These are phyloP conservation scores for Steinernema scapterisci DNA, from an alignment of 2,888 invertebrate species.

Conservation along the genomic window DNA sequence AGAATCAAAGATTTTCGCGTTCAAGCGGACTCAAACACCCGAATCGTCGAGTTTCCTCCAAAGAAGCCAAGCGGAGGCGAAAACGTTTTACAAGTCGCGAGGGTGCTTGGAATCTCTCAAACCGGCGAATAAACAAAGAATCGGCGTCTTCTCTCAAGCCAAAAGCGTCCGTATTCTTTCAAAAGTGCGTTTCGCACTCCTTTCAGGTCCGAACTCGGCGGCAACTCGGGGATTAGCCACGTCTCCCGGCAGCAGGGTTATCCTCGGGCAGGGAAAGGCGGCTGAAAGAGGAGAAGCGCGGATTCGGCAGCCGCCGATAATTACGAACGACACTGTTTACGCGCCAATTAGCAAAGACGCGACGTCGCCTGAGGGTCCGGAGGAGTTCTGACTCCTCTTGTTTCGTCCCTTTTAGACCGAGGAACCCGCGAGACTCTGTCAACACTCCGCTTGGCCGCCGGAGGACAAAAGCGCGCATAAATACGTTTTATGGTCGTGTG, in stretches of 20 bases:
- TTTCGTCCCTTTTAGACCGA: not conserved
- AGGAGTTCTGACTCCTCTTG: not conserved
- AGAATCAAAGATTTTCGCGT: too few species aligned
- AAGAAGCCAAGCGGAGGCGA: too few species aligned
- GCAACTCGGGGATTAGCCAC: not conserved
- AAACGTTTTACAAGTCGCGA: too few species aligned
- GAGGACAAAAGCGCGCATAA: not conserved
- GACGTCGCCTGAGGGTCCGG: not conserved
- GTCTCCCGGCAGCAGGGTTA: not conserved
- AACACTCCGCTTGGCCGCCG: too few species aligned
- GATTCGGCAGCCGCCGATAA: conserved; percentile 4
- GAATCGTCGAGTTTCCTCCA: too few species aligned
- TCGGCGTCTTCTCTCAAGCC: not conserved
- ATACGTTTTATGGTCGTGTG: not conserved
- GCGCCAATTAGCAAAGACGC: conserved; percentile 23
- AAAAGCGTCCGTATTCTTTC: not conserved
- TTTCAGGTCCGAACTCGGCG: not conserved
- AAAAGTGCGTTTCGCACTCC: not conserved
- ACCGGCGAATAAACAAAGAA: too few species aligned
- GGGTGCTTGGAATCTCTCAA: too few species aligned
- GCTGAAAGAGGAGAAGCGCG: conserved; percentile 26
- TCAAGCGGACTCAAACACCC: too few species aligned
- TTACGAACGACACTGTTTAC: conserved; percentile 29
- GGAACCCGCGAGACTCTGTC: not conserved
- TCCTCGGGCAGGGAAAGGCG: not conserved